A percentile compares a stretch with the other conserved stretches of the same genome.
Evolutionary conservation across 1,140 invertebrate species (phyloP).

Genomic region (Bombyx mori): ASM3026992v2 NC_085110.1:15697501-15698000

Average conservation of each 20-base stretch:
- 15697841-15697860: too few species aligned
- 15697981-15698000: too few species aligned
- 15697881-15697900: too few species aligned
- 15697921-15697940: too few species aligned
- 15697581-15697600: slow-evolving; percentile 60
- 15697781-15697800: too few species aligned
- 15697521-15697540: slow-evolving; percentile 25
- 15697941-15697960: too few species aligned
- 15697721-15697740: slow-evolving; percentile 40
- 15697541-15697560: slow-evolving; percentile 69
- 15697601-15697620: slow-evolving; percentile 56
- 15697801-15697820: too few species aligned
- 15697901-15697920: too few species aligned
- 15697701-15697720: slow-evolving; percentile 20
- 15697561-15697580: slow-evolving; percentile 71
- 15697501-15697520: slow-evolving; percentile 15
- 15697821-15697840: too few species aligned
- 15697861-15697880: too few species aligned
- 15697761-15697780: too few species aligned
- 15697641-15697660: slow-evolving; percentile 69
- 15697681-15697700: slow-evolving; percentile 44
- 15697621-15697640: slow-evolving; percentile 56
- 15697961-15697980: too few species aligned
- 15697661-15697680: slow-evolving; percentile 62
- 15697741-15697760: slow-evolving; percentile 36